A percentile compares a stretch with the other conserved stretches of the same genome.
These are phyloP conservation scores for Perognathus longimembris DNA, from an alignment of 2,113 vertebrate species.

Conservation along the genomic window DNA sequence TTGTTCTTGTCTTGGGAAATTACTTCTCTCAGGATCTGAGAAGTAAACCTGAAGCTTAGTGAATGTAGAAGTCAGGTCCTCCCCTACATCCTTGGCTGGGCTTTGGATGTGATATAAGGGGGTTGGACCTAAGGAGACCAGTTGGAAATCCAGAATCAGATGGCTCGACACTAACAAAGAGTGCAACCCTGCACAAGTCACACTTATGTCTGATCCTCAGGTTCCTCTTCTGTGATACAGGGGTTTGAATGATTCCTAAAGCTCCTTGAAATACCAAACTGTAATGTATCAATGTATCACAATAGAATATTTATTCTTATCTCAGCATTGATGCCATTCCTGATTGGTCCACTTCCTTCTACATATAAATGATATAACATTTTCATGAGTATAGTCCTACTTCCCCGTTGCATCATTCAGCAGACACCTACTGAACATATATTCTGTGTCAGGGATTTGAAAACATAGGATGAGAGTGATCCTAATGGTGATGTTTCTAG, in stretches of 20 bases:
- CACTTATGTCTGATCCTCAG: not conserved
- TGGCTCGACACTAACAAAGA: not conserved
- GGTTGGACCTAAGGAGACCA: not conserved
- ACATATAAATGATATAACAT: not conserved
- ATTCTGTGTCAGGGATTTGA: not conserved
- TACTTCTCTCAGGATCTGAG: not conserved
- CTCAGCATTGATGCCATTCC: not conserved
- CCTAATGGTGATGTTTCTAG: not conserved
- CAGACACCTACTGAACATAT: not conserved
- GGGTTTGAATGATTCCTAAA: not conserved
- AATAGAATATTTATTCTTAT: not conserved
- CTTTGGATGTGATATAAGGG: not conserved
- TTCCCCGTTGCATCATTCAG: conserved; percentile 22
- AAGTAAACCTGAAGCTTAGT: not conserved
- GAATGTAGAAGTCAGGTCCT: not conserved
- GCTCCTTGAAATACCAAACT: not conserved
- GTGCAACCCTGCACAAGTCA: not conserved
- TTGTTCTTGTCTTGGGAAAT: conserved; percentile 43
- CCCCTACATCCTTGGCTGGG: not conserved
- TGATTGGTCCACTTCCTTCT: not conserved
- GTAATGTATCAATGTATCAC: conserved; percentile 1
- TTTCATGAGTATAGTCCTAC: conserved; percentile 7
- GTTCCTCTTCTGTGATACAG: not conserved
- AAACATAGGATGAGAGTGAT: conserved; percentile 22
- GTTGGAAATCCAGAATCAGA: not conserved